Base-by-base conservation (phyloP, 2,888 invertebrate genomes). In the Anoncus sp. region DNA sequence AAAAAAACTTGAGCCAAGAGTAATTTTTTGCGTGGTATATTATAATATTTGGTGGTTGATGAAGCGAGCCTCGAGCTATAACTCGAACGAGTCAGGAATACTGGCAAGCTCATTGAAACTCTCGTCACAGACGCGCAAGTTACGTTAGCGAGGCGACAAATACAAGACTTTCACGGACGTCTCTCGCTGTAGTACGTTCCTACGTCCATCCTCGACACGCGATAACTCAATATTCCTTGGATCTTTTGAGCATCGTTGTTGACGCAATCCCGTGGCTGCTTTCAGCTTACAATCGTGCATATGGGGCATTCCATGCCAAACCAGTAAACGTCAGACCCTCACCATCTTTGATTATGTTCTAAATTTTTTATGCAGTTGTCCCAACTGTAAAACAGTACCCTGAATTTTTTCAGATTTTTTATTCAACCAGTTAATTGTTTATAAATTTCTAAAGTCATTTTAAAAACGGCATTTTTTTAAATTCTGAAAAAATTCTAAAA, bases 141-240 rank as follows among this genome's bases (percentile, higher is more conserved):
- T 63, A 31, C 51, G 59, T 55, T 5, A 20, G 12, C 47, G 49
- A 45, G 51, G 31, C 74, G 70, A 69, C 73, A 59, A 40, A 70
- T 76, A 18, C 70, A 74, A 78, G 79, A 84, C 84, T 85, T 85
- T 85, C 85, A 82, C 84, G 79, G 71, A 78, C 75, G 75, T 74
- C 65, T 49, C 40, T 69, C 27, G 38, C n/a, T n/a, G n/a, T n/a
- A 14, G 59, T 51, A 59, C 57, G 38, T 57, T 43, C 57, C 9
- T 70, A 57, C 49, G 18, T 65, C 16, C 57, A 53, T 53, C 40
- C n/a, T 69, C 57, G 62, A 31, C 69, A 69, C 69, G 57, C 74
- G 74, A 74, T 67, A 62, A 60, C 74, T 67, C 67, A 62, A 67
- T 67, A 38, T 31, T 18, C 55, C n/a, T 51, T 18, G 55, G 18